phyloP scores from a whole-genome alignment of 2,113 vertebrate species.

The Megatriorchis doriae region DNA sequence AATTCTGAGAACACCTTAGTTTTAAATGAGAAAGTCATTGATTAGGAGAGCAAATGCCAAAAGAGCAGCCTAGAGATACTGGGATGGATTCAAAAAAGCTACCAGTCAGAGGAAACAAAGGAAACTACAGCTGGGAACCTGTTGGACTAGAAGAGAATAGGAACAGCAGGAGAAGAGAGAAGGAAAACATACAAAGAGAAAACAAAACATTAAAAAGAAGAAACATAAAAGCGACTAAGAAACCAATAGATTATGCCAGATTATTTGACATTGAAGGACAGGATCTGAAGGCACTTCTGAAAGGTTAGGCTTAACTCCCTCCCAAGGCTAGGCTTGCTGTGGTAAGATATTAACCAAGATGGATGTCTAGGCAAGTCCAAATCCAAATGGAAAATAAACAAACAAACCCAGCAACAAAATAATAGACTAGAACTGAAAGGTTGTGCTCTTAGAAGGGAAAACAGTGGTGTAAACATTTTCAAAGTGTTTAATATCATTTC shows the following conservation, averaged over 20 bases:
- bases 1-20: neutral
- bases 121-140: slow-evolving; percentile 51
- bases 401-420: neutral
- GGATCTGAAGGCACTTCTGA: slow-evolving; percentile 54
- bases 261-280: slow-evolving; percentile 46
- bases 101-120: slow-evolving; percentile 63
- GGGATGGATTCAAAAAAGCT: slow-evolving; percentile 44
- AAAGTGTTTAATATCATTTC: neutral
- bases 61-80: slow-evolving; percentile 15
- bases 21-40: slow-evolving; percentile 61
- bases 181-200: slow-evolving; percentile 31
- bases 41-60: slow-evolving; percentile 48
- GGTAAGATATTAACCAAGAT: slow-evolving; percentile 39
- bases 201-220: slow-evolving; percentile 51
- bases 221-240: slow-evolving; percentile 66
- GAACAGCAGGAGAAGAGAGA: slow-evolving; percentile 55
- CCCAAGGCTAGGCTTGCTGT: neutral
- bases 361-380: neutral
- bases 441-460: neutral
- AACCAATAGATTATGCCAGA: slow-evolving; percentile 33
- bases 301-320: slow-evolving; percentile 24
- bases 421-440: neutral
- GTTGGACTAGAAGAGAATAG: slow-evolving; percentile 61
- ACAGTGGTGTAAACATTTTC: neutral
- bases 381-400: slow-evolving; percentile 7